phyloP scores from a whole-genome alignment of 2,113 vertebrate genomes.

The Phrynosoma platyrhinos region DNA sequence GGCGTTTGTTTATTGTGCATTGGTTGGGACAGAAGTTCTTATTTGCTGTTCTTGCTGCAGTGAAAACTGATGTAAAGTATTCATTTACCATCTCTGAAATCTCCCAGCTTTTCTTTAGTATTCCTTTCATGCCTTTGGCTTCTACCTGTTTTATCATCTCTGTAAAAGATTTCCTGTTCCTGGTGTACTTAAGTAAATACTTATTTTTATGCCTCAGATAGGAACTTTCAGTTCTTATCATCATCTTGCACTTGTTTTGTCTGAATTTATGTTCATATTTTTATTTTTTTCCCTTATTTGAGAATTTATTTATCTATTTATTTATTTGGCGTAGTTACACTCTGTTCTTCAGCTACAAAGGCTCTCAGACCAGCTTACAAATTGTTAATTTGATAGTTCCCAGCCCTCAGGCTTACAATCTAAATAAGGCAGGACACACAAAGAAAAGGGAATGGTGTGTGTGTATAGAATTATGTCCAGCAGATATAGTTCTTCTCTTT shows the following conservation, averaged over 20 bases:
- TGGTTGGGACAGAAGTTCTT: too few relatives aligned
- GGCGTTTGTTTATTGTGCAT: too few relatives aligned
- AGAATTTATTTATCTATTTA: not conserved
- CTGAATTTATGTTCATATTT: not conserved
- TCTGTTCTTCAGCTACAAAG: too few relatives aligned
- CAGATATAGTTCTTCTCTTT: too few relatives aligned
- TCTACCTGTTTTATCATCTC: not conserved
- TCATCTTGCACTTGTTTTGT: not conserved
- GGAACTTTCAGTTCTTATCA: not conserved
- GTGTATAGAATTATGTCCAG: too few relatives aligned
- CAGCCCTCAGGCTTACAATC: too few relatives aligned
- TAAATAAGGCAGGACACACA: too few relatives aligned
- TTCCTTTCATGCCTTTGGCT: not conserved
- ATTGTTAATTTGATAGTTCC: too few relatives aligned
- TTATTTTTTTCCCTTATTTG: too few relatives aligned
- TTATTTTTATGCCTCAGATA: not conserved
- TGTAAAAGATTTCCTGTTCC: not conserved
- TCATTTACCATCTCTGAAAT: not conserved
- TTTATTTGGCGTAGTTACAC: too few relatives aligned
- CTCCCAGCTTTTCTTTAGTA: not conserved
- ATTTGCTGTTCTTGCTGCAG: not conserved
- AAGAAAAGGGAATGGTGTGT: too few relatives aligned
- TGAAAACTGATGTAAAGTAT: not conserved
- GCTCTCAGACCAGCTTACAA: too few relatives aligned
- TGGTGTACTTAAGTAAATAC: slow-evolving; percentile 19